Evolutionary conservation across 2,888 invertebrate genomes (phyloP), one percentile per base, ranked within the genome.

Genomic region (Limenitis arthemis): DNA sequence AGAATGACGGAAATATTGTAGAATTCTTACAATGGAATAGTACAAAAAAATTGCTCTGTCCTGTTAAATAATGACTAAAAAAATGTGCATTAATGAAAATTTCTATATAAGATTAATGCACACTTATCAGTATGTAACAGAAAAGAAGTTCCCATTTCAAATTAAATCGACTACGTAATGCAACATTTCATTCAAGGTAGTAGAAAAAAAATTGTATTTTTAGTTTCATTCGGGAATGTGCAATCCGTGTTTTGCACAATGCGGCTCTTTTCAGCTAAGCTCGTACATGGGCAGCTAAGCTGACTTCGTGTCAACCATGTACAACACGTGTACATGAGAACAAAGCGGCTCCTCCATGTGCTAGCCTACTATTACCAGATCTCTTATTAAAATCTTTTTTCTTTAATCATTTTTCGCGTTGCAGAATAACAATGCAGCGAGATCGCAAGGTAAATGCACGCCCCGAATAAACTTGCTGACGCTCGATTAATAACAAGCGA

Each of bases 401-500:
- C n/a, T n/a, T n/a, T n/a, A n/a, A n/a, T n/a, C n/a, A n/a, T 40
- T 41, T 36, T 51, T 20, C 12, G 39, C 40, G 39, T 44, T 51
- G 30, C 38, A 47, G 47, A 9, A 44, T 40, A 44, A 51, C 48
- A 55, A 52, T 49, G 39, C 41, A 42, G 34, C 31, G 36, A 34
- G 34, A 71, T 68, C 64, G 66, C 68, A 66, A 68, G 65, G 66
- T 70, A 69, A 72, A 68, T 67, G 65, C 60, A 51, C 61, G 58
- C 64, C 52, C 40, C 53, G 56, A 49, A 58, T 56, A 66, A 69
- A 70, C 71, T 72, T 67, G 72, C 73, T 68, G 69, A 70, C 69
- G 68, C 63, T 63, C 69, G 65, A 76, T 79, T 75, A 78, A 77
- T 78, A 79, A 75, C 71, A 64, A 64, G 60, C 58, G 53, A 62